A percentile compares a stretch with the other conserved stretches of the same genome.
Evolutionary conservation across 2,888 invertebrate species (phyloP).

Genomic region (Cynaeus angustus): DNA sequence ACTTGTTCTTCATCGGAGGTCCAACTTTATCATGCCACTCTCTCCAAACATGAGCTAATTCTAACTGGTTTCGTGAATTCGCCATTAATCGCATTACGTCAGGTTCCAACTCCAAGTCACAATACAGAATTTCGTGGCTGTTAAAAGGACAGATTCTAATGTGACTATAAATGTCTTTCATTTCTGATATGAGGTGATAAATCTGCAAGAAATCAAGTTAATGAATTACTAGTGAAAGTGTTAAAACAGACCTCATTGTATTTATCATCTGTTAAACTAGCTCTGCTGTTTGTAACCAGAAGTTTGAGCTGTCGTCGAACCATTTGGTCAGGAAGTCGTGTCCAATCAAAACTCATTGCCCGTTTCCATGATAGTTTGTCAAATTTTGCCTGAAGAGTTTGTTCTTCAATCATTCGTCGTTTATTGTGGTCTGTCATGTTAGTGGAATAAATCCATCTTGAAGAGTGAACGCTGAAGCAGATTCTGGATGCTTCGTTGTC

Average conservation of each 20-base stretch:
- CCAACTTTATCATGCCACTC: slow-evolving; percentile 88
- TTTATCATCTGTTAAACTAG: slow-evolving; percentile 84
- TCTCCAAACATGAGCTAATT: slow-evolving; percentile 85
- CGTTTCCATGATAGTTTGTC: slow-evolving; percentile 84
- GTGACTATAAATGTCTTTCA: slow-evolving; percentile 85
- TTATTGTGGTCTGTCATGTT: slow-evolving; percentile 84
- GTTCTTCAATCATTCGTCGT: slow-evolving; percentile 81
- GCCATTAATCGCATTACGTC: slow-evolving; percentile 80
- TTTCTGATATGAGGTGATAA: slow-evolving; percentile 81
- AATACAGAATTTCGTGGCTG: slow-evolving; percentile 73
- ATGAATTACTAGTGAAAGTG: background rate
- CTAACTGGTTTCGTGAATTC: slow-evolving; percentile 83
- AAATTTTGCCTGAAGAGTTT: slow-evolving; percentile 82
- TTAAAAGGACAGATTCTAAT: slow-evolving; percentile 82
- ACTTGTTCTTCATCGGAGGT: slow-evolving; percentile 82
- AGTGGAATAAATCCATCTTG: slow-evolving; percentile 85
- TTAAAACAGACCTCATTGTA: slow-evolving; percentile 79
- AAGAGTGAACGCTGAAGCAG: slow-evolving; percentile 82
- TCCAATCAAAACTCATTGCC: slow-evolving; percentile 81
- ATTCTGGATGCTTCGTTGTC: slow-evolving; percentile 82
- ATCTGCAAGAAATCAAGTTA: slow-evolving; percentile 72
- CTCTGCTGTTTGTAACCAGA: slow-evolving; percentile 81
- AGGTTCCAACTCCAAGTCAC: slow-evolving; percentile 77
- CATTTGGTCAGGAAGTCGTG: slow-evolving; percentile 79
- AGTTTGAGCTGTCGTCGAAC: slow-evolving; percentile 81